Conservation (phyloP, 2,888 invertebrate genomes). For the Eupithecia pulchellata region DNA sequence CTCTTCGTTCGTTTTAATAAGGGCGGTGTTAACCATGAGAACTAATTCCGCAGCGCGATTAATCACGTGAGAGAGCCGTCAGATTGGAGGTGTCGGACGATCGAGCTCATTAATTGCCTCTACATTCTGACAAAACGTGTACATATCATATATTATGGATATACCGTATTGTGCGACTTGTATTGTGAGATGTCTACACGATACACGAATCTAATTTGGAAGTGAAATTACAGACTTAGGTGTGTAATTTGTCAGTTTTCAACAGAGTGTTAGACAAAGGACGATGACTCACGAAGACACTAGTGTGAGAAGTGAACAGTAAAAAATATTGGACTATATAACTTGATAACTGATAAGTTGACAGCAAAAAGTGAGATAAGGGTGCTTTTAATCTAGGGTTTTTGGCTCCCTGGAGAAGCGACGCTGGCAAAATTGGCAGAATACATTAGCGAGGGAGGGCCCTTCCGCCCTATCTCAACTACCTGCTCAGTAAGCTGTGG, state of each 20-base stretch:
- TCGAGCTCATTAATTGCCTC: conserved; percentile 52
- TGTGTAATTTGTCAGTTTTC: conserved; percentile 30
- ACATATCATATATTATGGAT: conserved; percentile 12
- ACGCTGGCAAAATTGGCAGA: conserved; percentile 74
- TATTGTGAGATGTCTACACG: conserved; percentile 11
- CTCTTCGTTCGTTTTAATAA: conserved; percentile 38
- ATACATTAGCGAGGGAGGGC: conserved; percentile 74
- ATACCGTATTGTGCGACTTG: conserved; percentile 9
- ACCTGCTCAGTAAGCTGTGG: conserved; percentile 67
- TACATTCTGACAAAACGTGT: conserved; percentile 36
- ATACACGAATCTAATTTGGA: conserved; percentile 25
- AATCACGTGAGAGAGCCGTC: conserved; percentile 50
- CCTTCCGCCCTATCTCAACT: conserved; percentile 73
- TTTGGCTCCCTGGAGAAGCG: conserved; percentile 53
- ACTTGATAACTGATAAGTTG: too few species aligned
- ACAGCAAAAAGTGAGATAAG: conserved; percentile 68
- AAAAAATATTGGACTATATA: conserved; percentile 1
- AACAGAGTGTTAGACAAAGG: conserved; percentile 23
- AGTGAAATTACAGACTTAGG: conserved; percentile 27
- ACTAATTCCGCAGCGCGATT: conserved; percentile 49
- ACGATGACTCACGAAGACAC: conserved; percentile 18
- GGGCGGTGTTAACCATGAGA: conserved; percentile 43
- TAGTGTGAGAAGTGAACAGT: background rate
- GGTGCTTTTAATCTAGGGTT: conserved; percentile 73
- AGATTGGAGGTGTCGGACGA: conserved; percentile 47